A percentile compares a stretch with the other conserved stretches of the same genome.
Conservation (phyloP, 2,113 vertebrate genomes). For the Sus scrofa region T2T-Sscrofa CM000818.6:11404001-11404500, state of each 20-base stretch:
- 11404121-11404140: neutral
- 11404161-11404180: neutral
- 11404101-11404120: fast-evolving
- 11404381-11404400: neutral
- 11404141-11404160: neutral
- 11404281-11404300: neutral
- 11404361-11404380: neutral
- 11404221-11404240: neutral
- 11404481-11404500: neutral
- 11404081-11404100: neutral
- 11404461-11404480: neutral
- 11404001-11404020: neutral
- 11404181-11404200: neutral
- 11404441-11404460: neutral
- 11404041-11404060: neutral
- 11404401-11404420: neutral
- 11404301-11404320: neutral
- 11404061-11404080: neutral
- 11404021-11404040: neutral
- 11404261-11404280: neutral
- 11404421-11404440: neutral
- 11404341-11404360: neutral
- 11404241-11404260: neutral
- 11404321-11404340: neutral
- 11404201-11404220: neutral